Conservation (phyloP, 2,797 vertebrate species). For the Epinephelus coioides region DNA sequence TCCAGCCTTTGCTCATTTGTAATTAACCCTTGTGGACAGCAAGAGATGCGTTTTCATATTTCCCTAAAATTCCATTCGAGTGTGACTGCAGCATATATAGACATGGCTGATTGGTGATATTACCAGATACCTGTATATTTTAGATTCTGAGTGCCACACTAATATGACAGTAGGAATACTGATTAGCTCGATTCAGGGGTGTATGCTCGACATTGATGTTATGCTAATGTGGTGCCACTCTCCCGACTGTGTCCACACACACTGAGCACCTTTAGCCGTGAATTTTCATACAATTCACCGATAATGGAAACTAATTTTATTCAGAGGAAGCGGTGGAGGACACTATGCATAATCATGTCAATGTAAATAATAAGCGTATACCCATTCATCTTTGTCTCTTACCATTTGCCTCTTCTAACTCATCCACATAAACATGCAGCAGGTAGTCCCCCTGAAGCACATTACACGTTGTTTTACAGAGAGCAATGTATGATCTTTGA, state of each 20-base stretch:
- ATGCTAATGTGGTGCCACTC: constrained; percentile 77
- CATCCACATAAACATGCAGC: constrained; percentile 11
- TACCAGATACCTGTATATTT: constrained; percentile 63
- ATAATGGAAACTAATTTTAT: constrained; percentile 72
- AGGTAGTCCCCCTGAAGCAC: neutral
- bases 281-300: constrained; percentile 59
- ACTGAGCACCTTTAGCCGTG: constrained; percentile 54
- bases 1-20: constrained; percentile 33
- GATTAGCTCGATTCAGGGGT: constrained; percentile 70
- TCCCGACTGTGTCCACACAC: constrained; percentile 64
- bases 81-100: constrained; percentile 32
- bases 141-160: constrained; percentile 67
- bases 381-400: constrained; percentile 58
- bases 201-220: constrained; percentile 76
- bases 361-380: constrained; percentile 67
- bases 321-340: constrained; percentile 45
- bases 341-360: constrained; percentile 51
- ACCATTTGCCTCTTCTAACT: constrained; percentile 24
- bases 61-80: constrained; percentile 50
- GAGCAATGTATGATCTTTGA: constrained; percentile 51
- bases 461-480: constrained; percentile 38
- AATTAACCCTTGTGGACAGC: constrained; percentile 45
- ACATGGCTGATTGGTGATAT: constrained; percentile 60
- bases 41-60: constrained; percentile 28
- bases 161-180: constrained; percentile 74